phyloP scores from a whole-genome alignment of 2,888 invertebrate species.

The Clistopyga incitator region DNA sequence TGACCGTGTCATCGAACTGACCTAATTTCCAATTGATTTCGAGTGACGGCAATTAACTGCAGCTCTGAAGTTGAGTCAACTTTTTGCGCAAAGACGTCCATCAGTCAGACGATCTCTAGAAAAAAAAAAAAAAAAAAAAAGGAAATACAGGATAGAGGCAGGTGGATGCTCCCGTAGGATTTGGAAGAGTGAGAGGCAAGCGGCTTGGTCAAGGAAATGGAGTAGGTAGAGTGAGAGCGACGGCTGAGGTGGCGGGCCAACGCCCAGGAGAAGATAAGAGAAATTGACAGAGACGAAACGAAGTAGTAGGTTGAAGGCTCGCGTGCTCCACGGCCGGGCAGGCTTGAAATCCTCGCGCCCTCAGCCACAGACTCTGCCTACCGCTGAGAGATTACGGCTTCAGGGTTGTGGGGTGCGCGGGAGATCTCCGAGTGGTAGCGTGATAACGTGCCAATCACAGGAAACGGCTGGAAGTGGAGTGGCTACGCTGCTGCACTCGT shows the following conservation, averaged over 20 bases:
- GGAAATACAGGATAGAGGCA: no score
- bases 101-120: slow-evolving; percentile 20
- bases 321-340: slow-evolving; percentile 37
- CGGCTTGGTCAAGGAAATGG: slow-evolving; percentile 37
- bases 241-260: slow-evolving; percentile 33
- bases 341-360: slow-evolving; percentile 51
- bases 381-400: slow-evolving; percentile 61
- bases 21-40: background rate
- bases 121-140: slow-evolving; percentile 46
- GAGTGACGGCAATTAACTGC: background rate
- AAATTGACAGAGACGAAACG: slow-evolving; percentile 70
- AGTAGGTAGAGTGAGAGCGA: slow-evolving; percentile 38
- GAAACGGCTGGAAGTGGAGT: slow-evolving; percentile 62
- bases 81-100: slow-evolving; percentile 26
- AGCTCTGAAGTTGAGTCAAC: background rate
- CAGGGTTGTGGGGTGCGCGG: slow-evolving; percentile 30
- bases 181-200: slow-evolving; percentile 48
- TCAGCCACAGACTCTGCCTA: slow-evolving; percentile 44
- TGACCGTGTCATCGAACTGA: background rate
- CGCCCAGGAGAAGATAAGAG: slow-evolving; percentile 63
- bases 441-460: slow-evolving; percentile 71
- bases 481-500: slow-evolving; percentile 46
- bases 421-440: slow-evolving; percentile 60
- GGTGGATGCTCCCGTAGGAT: slow-evolving; percentile 28
- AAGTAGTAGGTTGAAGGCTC: slow-evolving; percentile 59